phyloP scores from a whole-genome alignment of 2,888 invertebrate genomes.

The Phengaris arion region DNA sequence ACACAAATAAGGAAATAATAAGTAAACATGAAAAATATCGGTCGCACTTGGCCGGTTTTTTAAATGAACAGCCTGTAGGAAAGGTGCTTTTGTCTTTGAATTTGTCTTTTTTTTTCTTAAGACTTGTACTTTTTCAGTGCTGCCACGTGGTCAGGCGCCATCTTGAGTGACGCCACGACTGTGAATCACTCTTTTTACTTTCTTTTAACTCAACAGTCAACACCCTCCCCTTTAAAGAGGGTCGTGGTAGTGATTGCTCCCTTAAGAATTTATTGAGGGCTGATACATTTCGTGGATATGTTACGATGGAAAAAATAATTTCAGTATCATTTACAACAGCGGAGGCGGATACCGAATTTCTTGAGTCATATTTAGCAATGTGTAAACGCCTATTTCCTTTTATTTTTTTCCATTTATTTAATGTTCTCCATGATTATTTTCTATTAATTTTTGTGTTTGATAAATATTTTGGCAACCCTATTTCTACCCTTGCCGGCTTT shows the following conservation, averaged over 20 bases:
- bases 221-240: slow-evolving; percentile 35
- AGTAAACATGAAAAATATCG: no score
- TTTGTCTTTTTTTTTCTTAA: neutral
- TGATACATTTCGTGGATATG: neutral
- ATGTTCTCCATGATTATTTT: no score
- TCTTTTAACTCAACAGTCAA: slow-evolving; percentile 44
- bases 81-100: neutral
- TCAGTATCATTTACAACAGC: neutral
- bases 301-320: neutral
- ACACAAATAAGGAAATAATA: no score
- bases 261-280: slow-evolving; percentile 15
- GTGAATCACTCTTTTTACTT: slow-evolving; percentile 30
- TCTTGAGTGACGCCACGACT: neutral
- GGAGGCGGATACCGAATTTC: no score
- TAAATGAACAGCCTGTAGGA: neutral
- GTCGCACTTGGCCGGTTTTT: no score
- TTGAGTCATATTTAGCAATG: no score
- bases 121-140: neutral
- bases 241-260: slow-evolving; percentile 28
- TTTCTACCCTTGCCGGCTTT: slow-evolving; percentile 8
- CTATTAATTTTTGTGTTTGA: neutral
- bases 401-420: no score
- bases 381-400: no score
- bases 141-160: neutral
- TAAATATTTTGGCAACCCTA: slow-evolving; percentile 4